Base-by-base conservation (phyloP, 2,888 invertebrate genomes). In the Ephialtes manifestator region DNA sequence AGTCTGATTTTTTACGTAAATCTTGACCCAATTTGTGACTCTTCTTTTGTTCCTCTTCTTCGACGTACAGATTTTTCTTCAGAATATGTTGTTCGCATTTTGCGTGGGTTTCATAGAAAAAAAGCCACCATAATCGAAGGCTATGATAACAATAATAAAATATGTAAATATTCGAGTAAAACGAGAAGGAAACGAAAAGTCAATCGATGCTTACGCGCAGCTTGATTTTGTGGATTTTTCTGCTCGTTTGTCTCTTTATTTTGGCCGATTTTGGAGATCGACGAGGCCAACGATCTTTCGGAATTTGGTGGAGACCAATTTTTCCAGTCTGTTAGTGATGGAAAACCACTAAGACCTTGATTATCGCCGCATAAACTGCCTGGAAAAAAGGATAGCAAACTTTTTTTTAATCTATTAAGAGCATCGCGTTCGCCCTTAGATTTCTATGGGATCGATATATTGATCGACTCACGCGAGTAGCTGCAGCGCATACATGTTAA, bases 291-390 rank as follows among this genome's bases (percentile, higher is more conserved):
- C 2, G 85, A 85, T 8, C 24, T 31, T 53, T 43, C 58, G 43
- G 79, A 71, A 31, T 53, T 75, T 4, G 31, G 35, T 11, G 85
- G 82, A 0, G 81, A 79, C 65, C 79, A 71, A 43, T 82, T 82
- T 20, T 75, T 63, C 75, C 78, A 79, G 31, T 71, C 76, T 8
- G 70, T 39, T 13, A 79, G 71, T 1, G 71, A 7, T n/a, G 82
- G 11, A 58, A 70, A 75, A 39, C 70, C 68, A 7, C 35, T 11
- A 11, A 15, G 35, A 4, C 11, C 46, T 15, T 43, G 10, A 13
- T 20, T 7, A 2, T 35, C 76, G 20, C 20, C 18, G 15, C n/a
- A 10, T 2, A 11, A 11, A 65, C 39, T 43, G 11, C 11, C 65
- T 65, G 39, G 10, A 39, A 39, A 65, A 65, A 65, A 18, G 11